Conservation (phyloP, 1,140 invertebrate species). For the Whitmania pigra region DNA sequence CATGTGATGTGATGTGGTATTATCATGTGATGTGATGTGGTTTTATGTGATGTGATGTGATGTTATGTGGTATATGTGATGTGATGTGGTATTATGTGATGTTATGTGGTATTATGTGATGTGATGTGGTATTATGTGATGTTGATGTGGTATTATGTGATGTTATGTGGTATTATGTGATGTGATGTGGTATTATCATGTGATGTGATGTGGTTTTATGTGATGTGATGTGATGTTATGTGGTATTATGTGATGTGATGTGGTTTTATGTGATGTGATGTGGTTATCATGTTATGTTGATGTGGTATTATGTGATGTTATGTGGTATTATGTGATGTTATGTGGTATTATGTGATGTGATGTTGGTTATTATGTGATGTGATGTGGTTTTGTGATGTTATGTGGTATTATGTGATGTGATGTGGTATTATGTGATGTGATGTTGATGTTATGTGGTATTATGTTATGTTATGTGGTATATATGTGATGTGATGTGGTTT, state of each 20-base stretch:
- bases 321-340: background rate
- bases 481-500: no score
- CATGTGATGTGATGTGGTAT: background rate
- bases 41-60: background rate
- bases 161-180: slow-evolving; percentile 3
- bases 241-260: background rate
- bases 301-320: background rate
- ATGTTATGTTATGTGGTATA: no score
- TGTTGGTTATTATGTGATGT: background rate
- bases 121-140: background rate
- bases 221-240: background rate
- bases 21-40: background rate
- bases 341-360: background rate
- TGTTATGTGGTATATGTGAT: background rate
- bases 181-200: no score
- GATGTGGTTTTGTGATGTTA: no score
- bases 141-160: background rate
- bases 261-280: background rate
- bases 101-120: background rate
- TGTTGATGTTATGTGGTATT: no score
- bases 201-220: no score
- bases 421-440: background rate
- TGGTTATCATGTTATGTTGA: background rate
- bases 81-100: background rate
- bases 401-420: background rate